Evolutionary conservation across 2,888 invertebrate species (phyloP).

Genomic region (Punctoribates punctum): DNA sequence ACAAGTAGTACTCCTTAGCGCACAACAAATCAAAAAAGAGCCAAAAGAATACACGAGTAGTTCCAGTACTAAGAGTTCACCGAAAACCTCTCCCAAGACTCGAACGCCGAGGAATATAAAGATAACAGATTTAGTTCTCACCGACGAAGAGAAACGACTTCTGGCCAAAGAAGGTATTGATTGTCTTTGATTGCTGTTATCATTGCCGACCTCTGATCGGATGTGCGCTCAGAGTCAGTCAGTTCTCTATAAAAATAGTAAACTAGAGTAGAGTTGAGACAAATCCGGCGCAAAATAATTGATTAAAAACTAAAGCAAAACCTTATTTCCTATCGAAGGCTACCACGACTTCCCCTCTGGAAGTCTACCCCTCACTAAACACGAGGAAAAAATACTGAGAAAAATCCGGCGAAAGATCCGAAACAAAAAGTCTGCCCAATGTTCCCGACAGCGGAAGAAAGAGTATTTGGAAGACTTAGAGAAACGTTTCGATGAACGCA

Average conservation of each 20-base stretch:
- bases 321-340: conserved; percentile 34
- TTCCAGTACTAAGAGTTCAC: conserved; percentile 26
- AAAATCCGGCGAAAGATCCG: conserved; percentile 46
- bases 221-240: neutral
- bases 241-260: neutral
- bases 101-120: conserved; percentile 34
- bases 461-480: conserved; percentile 45
- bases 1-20: conserved; percentile 23
- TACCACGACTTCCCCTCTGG: conserved; percentile 43
- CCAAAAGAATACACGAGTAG: conserved; percentile 30
- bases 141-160: conserved; percentile 45
- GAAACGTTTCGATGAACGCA: conserved; percentile 39
- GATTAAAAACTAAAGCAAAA: neutral
- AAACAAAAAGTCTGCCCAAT: conserved; percentile 45
- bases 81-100: conserved; percentile 26
- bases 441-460: conserved; percentile 45
- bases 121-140: conserved; percentile 43
- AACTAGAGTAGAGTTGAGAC: neutral
- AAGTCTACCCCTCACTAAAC: conserved; percentile 41
- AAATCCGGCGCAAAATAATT: conserved; percentile 13
- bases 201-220: neutral
- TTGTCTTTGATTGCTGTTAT: neutral
- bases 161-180: conserved; percentile 43
- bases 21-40: conserved; percentile 27
- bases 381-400: conserved; percentile 44